Percentiles rank a stretch among this genome's conserved stretches.
Evolutionary conservation across 2,797 vertebrate genomes (phyloP).

Genomic region (Lithobates sylvaticus): DNA sequence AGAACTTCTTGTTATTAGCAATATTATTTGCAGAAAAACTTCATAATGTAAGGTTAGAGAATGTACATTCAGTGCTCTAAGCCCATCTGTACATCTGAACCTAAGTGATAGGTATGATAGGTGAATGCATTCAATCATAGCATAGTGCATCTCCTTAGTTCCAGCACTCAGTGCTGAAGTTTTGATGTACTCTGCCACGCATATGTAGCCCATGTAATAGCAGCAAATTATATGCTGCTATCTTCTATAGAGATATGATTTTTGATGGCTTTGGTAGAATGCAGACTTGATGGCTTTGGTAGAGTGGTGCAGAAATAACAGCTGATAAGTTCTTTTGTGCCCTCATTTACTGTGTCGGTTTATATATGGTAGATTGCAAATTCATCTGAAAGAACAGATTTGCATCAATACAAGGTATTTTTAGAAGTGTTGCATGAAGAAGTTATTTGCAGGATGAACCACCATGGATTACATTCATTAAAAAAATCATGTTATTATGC

Average conservation of each 20-base stretch:
- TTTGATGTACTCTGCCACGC: background rate
- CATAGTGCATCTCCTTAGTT: background rate
- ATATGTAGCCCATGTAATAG: background rate
- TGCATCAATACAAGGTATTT: background rate
- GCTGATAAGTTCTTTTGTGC: constrained; percentile 22
- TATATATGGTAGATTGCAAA: background rate
- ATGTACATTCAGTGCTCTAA: background rate
- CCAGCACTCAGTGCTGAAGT: background rate
- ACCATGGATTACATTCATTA: background rate
- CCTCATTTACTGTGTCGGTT: background rate
- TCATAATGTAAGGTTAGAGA: background rate
- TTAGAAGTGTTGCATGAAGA: background rate
- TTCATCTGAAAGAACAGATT: background rate
- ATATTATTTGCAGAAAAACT: background rate
- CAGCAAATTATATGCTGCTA: background rate
- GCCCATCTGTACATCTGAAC: constrained; percentile 4
- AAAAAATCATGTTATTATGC: background rate
- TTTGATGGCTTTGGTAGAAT: background rate
- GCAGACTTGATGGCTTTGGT: background rate
- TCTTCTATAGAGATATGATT: background rate
- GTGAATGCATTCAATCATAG: background rate
- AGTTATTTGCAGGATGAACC: background rate
- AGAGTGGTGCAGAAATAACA: background rate
- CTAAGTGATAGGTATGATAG: background rate
- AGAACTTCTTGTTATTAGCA: background rate